phyloP scores from a whole-genome alignment of 2,888 invertebrate species.

The Melinopterus prodromus region DNA sequence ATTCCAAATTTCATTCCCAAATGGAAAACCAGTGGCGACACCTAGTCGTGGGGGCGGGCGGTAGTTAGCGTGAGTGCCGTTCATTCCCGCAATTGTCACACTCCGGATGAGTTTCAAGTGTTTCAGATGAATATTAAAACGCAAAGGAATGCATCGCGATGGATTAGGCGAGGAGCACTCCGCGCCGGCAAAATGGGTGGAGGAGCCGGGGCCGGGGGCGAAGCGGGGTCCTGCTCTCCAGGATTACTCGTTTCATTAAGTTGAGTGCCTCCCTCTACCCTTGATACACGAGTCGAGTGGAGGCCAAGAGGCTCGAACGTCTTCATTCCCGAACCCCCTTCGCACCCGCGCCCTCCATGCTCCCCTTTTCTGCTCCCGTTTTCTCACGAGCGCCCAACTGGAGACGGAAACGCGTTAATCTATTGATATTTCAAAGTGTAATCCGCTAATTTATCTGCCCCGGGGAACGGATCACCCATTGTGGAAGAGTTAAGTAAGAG shows the following conservation, averaged over 20 bases:
- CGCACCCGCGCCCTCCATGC: not conserved
- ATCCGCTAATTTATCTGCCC: constrained; percentile 22
- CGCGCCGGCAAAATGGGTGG: not conserved
- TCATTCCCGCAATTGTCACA: constrained; percentile 57
- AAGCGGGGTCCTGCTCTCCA: constrained; percentile 51
- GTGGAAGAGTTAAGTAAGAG: no score
- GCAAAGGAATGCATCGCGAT: constrained; percentile 60
- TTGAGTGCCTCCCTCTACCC: constrained; percentile 62
- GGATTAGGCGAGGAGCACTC: constrained; percentile 58
- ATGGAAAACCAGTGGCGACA: constrained; percentile 34
- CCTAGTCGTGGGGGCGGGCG: constrained; percentile 32
- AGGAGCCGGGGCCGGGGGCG: not conserved
- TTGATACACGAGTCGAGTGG: constrained; percentile 7
- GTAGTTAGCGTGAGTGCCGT: constrained; percentile 56
- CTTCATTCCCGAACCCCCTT: constrained; percentile 16
- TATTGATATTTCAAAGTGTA: constrained; percentile 22
- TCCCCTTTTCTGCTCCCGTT: no score
- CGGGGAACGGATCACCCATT: constrained; percentile 9
- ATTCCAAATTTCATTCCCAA: not conserved
- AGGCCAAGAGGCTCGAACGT: constrained; percentile 21
- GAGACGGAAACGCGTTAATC: constrained; percentile 25
- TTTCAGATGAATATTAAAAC: constrained; percentile 61
- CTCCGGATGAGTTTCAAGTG: constrained; percentile 55
- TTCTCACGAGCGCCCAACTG: no score
- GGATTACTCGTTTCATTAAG: constrained; percentile 67